Evolutionary conservation across 2,888 invertebrate species (phyloP), one percentile per base, ranked within the genome.

Genomic region (Lydus trimaculatus): DNA sequence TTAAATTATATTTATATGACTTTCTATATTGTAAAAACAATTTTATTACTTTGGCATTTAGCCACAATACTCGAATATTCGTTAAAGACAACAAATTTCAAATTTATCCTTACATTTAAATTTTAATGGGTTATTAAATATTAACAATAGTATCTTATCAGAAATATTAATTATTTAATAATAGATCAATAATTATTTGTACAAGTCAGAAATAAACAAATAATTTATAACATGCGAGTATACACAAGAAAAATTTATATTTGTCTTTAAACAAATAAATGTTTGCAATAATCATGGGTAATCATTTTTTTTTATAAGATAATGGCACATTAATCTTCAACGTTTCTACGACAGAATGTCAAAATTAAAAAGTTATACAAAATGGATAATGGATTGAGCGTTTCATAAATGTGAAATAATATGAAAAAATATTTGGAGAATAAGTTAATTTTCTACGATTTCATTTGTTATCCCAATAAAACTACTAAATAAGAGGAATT

Each of bases 271-370:
- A n/a, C n/a, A n/a, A n/a, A n/a, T n/a, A n/a, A n/a, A n/a, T n/a
- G n/a, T n/a, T n/a, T n/a, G n/a, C n/a, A n/a, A n/a, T n/a, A n/a
- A n/a, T n/a, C n/a, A n/a, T n/a, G n/a, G n/a, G n/a, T n/a, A n/a
- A n/a, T n/a, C n/a, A n/a, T 33, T 9, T 33, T 33, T 33, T 33
- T 33, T 7, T 5, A 9, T 3, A 33, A 28, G 28, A 28, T 3
- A 28, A 28, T 4, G 28, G 2, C n/a, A 8, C 23, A 11, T 33
- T 68, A 65, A 69, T 65, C 63, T 65, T 59, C 39, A 33, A 58
- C 66, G 64, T 64, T 69, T 66, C 36, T 69, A 69, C 63, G 69
- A 66, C 66, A 63, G 25, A 25, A 31, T 36, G 23, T 43, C 65
- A 17, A 64, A 65, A 58, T 56, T n/a, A 2, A 66, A 66, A 69